phyloP scores from a whole-genome alignment of 2,113 vertebrate species.

The Alectura lathami region DNA sequence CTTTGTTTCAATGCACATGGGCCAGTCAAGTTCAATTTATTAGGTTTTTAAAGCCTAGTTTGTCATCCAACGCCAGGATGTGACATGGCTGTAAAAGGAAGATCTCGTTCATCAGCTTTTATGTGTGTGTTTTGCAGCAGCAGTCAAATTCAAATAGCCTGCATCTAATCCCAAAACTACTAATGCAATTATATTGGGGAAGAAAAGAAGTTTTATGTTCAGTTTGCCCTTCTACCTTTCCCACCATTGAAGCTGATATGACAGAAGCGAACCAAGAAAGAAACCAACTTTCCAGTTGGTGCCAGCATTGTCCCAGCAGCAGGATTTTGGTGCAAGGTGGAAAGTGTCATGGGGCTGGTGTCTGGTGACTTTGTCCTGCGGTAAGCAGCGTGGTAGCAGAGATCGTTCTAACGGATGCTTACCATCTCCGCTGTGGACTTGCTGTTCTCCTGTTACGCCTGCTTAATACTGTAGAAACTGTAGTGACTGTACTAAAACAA shows the following conservation, averaged over 20 bases:
- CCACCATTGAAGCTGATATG: background rate
- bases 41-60: conserved; percentile 45
- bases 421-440: background rate
- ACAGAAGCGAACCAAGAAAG: background rate
- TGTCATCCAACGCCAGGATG: conserved; percentile 21
- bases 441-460: background rate
- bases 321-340: background rate
- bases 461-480: background rate
- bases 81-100: conserved; percentile 26
- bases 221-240: conserved; percentile 30
- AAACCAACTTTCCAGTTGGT: background rate
- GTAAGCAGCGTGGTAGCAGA: background rate
- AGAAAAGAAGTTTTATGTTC: background rate
- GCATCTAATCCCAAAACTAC: conserved; percentile 10
- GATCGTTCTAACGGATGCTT: background rate
- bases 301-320: background rate
- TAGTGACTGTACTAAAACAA: background rate
- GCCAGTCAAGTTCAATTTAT: conserved; percentile 37
- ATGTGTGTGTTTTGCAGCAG: conserved; percentile 16
- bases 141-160: conserved; percentile 1
- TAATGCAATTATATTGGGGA: background rate
- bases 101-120: conserved; percentile 25
- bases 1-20: conserved; percentile 25
- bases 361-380: background rate
- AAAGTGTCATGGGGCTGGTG: background rate